Conservation (phyloP, 2,113 vertebrate species). For the Syrrhaptes paradoxus region DNA sequence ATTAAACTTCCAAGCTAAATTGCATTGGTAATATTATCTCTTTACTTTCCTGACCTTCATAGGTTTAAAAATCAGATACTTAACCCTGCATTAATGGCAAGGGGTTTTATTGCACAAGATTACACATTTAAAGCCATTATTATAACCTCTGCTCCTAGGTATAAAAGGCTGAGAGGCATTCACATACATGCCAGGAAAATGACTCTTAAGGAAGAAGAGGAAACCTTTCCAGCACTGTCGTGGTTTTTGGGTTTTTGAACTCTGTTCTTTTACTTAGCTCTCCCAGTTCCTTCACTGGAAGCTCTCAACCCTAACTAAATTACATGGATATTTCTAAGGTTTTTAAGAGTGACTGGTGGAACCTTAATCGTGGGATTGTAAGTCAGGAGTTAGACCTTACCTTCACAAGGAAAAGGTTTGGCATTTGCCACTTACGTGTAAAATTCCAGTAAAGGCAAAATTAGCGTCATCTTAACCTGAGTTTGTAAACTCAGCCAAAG, state of each 20-base stretch:
- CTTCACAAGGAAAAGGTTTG: background rate
- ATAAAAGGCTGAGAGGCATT: constrained; percentile 5
- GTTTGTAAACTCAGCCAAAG: background rate
- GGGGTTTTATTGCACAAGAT: constrained; percentile 37
- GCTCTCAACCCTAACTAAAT: background rate
- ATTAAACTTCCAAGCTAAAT: constrained; percentile 39
- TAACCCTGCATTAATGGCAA: constrained; percentile 54
- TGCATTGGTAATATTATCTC: constrained; percentile 23
- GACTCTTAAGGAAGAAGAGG: background rate
- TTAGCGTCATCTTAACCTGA: background rate
- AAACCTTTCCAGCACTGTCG: background rate
- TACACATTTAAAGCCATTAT: constrained; percentile 48
- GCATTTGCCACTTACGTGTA: background rate
- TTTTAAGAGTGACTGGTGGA: background rate
- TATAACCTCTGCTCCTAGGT: constrained; percentile 14
- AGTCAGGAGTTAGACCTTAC: background rate
- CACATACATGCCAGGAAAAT: background rate
- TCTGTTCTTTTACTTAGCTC: background rate
- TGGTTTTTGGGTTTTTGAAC: background rate
- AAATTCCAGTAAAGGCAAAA: background rate
- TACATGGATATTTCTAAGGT: background rate
- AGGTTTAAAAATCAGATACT: constrained; percentile 52
- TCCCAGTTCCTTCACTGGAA: background rate
- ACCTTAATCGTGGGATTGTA: background rate
- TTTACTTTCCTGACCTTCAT: constrained; percentile 44